These are phyloP conservation scores for Anolis carolinensis DNA, from an alignment of 2,113 vertebrate genomes.

Conservation along the genomic window DNA sequence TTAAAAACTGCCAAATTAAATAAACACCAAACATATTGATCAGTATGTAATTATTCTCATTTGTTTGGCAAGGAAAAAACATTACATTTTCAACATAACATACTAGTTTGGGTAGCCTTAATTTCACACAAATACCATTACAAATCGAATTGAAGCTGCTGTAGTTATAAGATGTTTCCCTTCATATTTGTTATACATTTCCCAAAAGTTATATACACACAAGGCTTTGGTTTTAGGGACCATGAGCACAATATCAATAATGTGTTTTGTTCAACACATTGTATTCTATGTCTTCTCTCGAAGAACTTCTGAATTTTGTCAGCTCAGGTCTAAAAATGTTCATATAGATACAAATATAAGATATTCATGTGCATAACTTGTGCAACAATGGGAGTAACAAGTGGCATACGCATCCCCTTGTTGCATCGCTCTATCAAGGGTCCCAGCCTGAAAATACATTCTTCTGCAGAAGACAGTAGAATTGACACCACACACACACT, in stretches of 20 bases:
- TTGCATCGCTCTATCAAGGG: background rate
- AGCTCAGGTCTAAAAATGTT: background rate
- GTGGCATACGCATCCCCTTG: too few relatives aligned
- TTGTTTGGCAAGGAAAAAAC: constrained; percentile 66
- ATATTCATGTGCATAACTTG: background rate
- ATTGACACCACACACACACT: background rate
- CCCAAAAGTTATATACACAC: constrained; percentile 21
- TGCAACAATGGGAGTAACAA: too few relatives aligned
- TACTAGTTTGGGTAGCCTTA: constrained; percentile 60
- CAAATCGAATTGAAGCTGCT: background rate
- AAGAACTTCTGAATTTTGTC: background rate
- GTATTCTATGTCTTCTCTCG: background rate
- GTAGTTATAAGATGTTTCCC: constrained; percentile 21
- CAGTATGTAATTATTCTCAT: constrained; percentile 49
- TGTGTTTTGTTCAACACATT: constrained; percentile 42
- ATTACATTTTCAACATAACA: constrained; percentile 60
- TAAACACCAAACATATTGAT: constrained; percentile 72
- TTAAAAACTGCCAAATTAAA: constrained; percentile 73
- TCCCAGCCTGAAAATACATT: background rate
- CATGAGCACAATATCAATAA: constrained; percentile 30
- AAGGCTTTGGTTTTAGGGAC: constrained; percentile 25
- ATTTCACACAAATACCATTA: constrained; percentile 38
- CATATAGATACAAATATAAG: constrained; percentile 4
- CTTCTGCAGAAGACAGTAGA: background rate
- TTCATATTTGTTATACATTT: constrained; percentile 39